phyloP scores from a whole-genome alignment of 2,888 invertebrate genomes.

The Halictus quadricinctus region DNA sequence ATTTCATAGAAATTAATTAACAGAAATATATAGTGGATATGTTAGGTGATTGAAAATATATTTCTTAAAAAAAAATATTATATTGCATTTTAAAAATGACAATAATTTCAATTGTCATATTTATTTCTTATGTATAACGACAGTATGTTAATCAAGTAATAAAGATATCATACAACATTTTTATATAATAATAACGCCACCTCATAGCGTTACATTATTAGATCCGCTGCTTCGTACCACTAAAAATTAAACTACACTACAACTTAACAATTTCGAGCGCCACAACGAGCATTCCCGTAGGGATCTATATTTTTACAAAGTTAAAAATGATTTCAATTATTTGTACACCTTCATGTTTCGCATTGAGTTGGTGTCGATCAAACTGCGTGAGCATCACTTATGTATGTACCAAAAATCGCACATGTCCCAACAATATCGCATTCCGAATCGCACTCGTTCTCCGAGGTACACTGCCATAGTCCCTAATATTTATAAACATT shows the following conservation, averaged over 20 bases:
- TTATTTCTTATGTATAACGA: conserved; percentile 15
- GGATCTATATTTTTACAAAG: conserved; percentile 21
- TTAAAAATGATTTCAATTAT: conserved; percentile 1
- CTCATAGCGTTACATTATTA: conserved; percentile 9
- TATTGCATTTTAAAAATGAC: conserved; percentile 17
- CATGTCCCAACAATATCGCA: background rate
- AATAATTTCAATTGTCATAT: conserved; percentile 18
- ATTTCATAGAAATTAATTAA: background rate
- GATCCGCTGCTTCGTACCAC: conserved; percentile 23
- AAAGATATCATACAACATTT: conserved; percentile 23
- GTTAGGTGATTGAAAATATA: conserved; percentile 7
- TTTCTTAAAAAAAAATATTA: background rate
- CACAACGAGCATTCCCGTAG: conserved; percentile 11
- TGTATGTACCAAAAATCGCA: conserved; percentile 33
- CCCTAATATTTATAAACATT: conserved; percentile 7
- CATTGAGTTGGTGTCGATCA: conserved; percentile 8
- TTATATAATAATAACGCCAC: conserved; percentile 11
- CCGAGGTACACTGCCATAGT: background rate
- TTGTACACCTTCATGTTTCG: conserved; percentile 13
- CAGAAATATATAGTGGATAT: no score
- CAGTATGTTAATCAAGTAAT: conserved; percentile 4
- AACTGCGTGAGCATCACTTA: conserved; percentile 27
- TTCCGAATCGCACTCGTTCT: background rate
- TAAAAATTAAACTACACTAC: conserved; percentile 10
- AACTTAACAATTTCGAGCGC: conserved; percentile 19